phyloP scores from a whole-genome alignment of 37 sponge, comb jelly and placozoan species.

The Haliclona indistincta region DNA sequence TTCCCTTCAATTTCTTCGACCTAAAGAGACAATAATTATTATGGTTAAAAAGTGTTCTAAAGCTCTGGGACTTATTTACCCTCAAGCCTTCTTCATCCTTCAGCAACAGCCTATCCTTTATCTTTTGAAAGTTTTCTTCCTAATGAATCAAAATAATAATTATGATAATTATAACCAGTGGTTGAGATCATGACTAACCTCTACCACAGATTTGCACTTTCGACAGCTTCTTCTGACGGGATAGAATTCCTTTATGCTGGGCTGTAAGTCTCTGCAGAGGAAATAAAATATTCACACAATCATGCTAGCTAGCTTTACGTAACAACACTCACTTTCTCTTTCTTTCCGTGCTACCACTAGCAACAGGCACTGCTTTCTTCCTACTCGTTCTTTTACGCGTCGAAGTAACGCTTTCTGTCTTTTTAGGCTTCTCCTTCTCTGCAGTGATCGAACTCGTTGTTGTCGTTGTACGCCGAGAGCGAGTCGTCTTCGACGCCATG shows the following conservation, averaged over 20 bases:
- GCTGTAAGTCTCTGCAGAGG: conserved; percentile 9
- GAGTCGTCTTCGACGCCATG: too few relatives aligned
- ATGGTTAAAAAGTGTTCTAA: not conserved
- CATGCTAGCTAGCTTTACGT: not conserved
- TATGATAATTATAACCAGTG: not conserved
- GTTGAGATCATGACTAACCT: conserved; percentile 15
- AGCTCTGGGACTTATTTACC: not conserved
- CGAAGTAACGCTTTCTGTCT: too few relatives aligned
- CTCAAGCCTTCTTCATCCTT: conserved; percentile 55
- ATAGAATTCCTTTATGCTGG: conserved; percentile 41
- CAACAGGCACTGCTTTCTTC: too few relatives aligned
- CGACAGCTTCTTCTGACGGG: conserved; percentile 59
- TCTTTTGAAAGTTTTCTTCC: not conserved
- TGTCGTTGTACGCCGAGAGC: too few relatives aligned
- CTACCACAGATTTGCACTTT: conserved; percentile 49
- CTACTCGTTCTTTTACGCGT: too few relatives aligned
- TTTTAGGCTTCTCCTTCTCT: too few relatives aligned
- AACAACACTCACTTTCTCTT: not conserved
- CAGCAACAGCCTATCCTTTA: not conserved
- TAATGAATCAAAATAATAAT: not conserved
- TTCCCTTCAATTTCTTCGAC: conserved; percentile 74
- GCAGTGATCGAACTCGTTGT: too few relatives aligned
- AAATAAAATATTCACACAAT: not conserved
- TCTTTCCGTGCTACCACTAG: too few relatives aligned
- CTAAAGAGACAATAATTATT: not conserved